Evolutionary conservation across 2,797 vertebrate species (phyloP).

Genomic region (Spinibarbus caldwelli): DNA sequence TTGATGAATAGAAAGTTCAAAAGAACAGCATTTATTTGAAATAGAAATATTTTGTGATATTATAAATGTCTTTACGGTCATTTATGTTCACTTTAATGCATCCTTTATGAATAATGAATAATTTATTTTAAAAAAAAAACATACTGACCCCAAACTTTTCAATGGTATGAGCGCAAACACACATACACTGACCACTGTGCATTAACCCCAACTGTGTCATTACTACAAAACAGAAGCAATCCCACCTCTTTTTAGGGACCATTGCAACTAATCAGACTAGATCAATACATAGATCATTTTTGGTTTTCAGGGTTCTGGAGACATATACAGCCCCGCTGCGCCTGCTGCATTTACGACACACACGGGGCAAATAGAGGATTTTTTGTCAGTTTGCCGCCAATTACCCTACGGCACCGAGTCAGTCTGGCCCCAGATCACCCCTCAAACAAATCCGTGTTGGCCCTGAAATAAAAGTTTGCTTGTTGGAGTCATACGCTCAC

Average conservation of each 20-base stretch:
- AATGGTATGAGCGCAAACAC: neutral
- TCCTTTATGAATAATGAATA: too few relatives aligned
- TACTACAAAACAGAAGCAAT: neutral
- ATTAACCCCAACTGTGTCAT: neutral
- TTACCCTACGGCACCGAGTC: conserved; percentile 4
- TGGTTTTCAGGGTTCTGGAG: conserved; percentile 10
- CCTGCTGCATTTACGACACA: neutral
- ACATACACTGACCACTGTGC: neutral
- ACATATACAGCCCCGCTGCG: conserved; percentile 29
- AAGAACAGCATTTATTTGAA: neutral
- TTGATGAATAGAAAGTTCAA: neutral
- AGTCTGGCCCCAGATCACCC: conserved; percentile 16
- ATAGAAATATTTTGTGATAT: neutral
- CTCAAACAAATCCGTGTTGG: conserved; percentile 24
- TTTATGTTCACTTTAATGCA: neutral
- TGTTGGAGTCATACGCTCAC: conserved; percentile 55
- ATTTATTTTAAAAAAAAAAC: too few relatives aligned
- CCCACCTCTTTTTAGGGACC: conserved; percentile 40
- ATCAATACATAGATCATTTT: conserved; percentile 19
- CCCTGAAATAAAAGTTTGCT: conserved; percentile 42
- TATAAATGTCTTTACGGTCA: too few relatives aligned
- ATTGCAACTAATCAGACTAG: conserved; percentile 35
- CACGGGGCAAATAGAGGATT: neutral
- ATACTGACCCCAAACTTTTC: too few relatives aligned
- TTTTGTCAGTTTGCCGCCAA: neutral